phyloP scores from a whole-genome alignment of 2,888 invertebrate genomes.

The Apotomis capreana region DNA sequence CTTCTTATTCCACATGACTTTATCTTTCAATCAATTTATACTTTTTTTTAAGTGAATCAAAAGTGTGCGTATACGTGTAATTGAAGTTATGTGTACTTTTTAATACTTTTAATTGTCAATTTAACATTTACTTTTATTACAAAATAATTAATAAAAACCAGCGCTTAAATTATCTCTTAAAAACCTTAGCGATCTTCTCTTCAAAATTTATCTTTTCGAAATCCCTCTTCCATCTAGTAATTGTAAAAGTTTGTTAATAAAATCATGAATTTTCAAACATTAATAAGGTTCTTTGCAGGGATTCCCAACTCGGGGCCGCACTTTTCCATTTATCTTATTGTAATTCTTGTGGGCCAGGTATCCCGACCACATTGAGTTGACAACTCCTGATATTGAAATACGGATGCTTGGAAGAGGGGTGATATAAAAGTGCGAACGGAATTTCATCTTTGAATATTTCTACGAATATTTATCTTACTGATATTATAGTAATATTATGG shows the following conservation, averaged over 20 bases:
- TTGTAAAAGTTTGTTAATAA: constrained; percentile 34
- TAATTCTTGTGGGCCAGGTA: constrained; percentile 28
- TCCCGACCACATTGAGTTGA: constrained; percentile 27
- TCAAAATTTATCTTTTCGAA: constrained; percentile 27
- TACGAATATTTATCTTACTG: constrained; percentile 9
- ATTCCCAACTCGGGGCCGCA: constrained; percentile 15
- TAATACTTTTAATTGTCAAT: too few relatives aligned
- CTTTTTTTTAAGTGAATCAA: too few relatives aligned
- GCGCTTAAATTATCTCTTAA: background rate
- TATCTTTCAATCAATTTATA: background rate
- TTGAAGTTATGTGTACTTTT: too few relatives aligned
- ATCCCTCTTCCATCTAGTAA: constrained; percentile 20
- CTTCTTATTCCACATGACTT: constrained; percentile 21
- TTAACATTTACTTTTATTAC: too few relatives aligned
- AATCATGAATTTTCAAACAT: constrained; percentile 37
- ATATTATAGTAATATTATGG: background rate
- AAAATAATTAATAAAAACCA: constrained; percentile 2
- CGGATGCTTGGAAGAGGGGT: background rate
- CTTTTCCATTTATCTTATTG: constrained; percentile 33
- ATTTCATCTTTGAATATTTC: constrained; percentile 4
- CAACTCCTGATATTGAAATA: constrained; percentile 32
- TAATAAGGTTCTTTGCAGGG: constrained; percentile 29
- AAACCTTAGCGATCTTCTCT: constrained; percentile 7
- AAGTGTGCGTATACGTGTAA: too few relatives aligned
- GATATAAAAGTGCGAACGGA: background rate